Base-by-base conservation (phyloP, 2,888 invertebrate species). In the Cheilosia vulpina region DNA sequence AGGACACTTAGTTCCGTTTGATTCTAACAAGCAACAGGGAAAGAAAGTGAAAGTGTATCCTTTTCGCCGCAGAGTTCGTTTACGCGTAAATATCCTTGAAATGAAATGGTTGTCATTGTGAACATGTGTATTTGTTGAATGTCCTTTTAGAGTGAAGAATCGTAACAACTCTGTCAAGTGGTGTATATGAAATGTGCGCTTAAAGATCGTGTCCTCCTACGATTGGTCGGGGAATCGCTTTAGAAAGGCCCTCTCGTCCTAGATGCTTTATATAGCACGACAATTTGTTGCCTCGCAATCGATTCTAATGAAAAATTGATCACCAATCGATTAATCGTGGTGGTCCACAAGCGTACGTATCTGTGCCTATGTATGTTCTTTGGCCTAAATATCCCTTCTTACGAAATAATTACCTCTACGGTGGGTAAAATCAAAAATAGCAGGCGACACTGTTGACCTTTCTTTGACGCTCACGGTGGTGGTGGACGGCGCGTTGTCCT, bases 291-390 rank as follows among this genome's bases (percentile, higher is more conserved):
- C 7, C 15, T 21, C 41, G 47, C n/a, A 62, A 31, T 60, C 60
- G 60, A 60, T 76, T 78, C 31, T 55, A 57, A 71, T 63, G 50
- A 53, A 34, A 71, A 78, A 69, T 77, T 77, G 77, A 77, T 77
- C 55, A 38, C n/a, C 1, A 71, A 71, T 78, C 55, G 63, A 77
- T 68, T 76, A 58, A 60, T 57, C 53, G 27, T 41, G n/a, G 31
- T 53, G n/a, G 31, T 53, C 41, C 66, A 21, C 43, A 50, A 47
- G 65, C 24, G 27, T 38, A 65, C 27, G 19, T 17, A n/a, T 13
- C 43, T 72, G 15, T 57, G 7, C 3, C 41, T 47, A 11, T 24
- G 77, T 65, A 24, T 31, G 58, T 27, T 5, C 31, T 53, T 50
- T 19, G 9, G 38, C 21, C 45, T 38, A 41, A 58, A 58, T 5